phyloP scores from a whole-genome alignment of 2,797 vertebrate genomes.

The Sphenodon punctatus region DNA sequence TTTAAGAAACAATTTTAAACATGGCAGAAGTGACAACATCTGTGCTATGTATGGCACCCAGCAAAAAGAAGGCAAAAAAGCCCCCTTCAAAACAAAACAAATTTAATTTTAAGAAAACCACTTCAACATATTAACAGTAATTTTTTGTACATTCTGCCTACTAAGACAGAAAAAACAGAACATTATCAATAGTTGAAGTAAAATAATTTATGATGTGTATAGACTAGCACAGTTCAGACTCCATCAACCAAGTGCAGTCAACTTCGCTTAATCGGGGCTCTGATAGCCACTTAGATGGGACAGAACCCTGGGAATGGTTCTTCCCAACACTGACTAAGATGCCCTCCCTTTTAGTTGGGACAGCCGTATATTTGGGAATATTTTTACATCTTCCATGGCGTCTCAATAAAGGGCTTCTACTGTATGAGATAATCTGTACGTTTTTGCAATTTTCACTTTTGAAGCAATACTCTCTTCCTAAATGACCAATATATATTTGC shows the following conservation, averaged over 20 bases:
- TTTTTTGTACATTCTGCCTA: neutral
- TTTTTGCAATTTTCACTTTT: neutral
- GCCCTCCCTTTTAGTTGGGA: no score
- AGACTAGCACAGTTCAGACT: accelerated
- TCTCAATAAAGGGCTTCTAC: no score
- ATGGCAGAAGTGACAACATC: neutral
- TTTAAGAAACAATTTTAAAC: neutral
- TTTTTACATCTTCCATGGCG: no score
- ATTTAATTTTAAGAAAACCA: neutral
- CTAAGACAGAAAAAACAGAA: neutral
- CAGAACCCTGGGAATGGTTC: no score
- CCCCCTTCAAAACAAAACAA: neutral
- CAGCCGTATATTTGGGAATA: no score
- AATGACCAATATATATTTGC: neutral
- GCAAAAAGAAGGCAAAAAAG: neutral
- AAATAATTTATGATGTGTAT: neutral
- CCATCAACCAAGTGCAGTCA: no score
- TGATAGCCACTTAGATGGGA: no score
- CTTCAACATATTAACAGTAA: neutral
- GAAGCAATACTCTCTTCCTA: neutral
- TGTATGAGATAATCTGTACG: neutral
- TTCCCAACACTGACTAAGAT: no score
- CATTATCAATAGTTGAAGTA: neutral
- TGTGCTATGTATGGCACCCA: neutral
- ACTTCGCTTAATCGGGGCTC: no score